Evolutionary conservation across 2,888 invertebrate genomes (phyloP).

Genomic region (Seira ritae): DNA sequence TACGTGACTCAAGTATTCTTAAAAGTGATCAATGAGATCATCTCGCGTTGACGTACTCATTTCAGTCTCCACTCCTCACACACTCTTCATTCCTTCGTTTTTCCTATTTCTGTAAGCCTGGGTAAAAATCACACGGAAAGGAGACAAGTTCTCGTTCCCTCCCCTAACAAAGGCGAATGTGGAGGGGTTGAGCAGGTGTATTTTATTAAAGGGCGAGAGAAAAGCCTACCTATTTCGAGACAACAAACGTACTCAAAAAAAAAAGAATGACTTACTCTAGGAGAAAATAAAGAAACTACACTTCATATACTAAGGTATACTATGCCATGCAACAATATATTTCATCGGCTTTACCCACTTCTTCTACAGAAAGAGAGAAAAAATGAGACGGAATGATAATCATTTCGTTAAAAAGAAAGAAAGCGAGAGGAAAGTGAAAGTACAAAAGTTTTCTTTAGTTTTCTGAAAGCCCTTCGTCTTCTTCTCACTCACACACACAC

Average conservation of each 20-base stretch:
- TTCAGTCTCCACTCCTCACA: constrained; percentile 31
- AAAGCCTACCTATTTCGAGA: too few species aligned
- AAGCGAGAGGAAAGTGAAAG: background rate
- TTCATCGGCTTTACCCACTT: background rate
- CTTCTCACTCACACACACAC: background rate
- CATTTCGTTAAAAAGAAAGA: constrained; percentile 36
- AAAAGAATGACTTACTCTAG: background rate
- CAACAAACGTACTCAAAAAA: background rate
- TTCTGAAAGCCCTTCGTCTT: background rate
- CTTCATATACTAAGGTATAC: background rate
- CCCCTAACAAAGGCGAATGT: constrained; percentile 1
- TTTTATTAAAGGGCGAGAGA: constrained; percentile 34
- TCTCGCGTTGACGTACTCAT: constrained; percentile 57
- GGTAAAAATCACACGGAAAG: constrained; percentile 8
- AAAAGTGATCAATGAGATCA: constrained; percentile 64
- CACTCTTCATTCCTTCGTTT: constrained; percentile 27
- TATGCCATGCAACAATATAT: background rate
- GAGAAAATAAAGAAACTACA: background rate
- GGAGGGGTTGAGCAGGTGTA: constrained; percentile 35
- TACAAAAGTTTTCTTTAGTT: background rate
- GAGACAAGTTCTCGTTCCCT: background rate
- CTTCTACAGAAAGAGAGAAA: too few species aligned
- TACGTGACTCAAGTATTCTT: constrained; percentile 58
- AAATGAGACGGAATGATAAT: constrained; percentile 38
- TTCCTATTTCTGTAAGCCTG: background rate